Conservation (phyloP, 1,140 invertebrate species). For the Homarus americanus region DNA sequence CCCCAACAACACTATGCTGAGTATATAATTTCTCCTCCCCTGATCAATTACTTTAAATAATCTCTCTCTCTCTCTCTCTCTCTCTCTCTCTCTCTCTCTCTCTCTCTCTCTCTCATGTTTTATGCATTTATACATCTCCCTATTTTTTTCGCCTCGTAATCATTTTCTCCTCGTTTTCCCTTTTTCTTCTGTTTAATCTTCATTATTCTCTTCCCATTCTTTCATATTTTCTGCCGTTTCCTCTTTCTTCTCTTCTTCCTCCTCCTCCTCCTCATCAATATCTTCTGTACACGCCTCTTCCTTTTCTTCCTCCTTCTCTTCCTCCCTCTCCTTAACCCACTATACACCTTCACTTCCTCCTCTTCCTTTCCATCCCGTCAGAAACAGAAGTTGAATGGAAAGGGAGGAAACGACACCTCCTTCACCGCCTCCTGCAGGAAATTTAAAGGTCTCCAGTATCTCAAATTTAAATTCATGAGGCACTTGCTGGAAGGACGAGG, state of each 20-base stretch:
- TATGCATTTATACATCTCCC: background rate
- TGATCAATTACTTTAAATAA: background rate
- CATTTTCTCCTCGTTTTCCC: background rate
- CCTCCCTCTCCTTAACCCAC: background rate
- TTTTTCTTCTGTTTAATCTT: background rate
- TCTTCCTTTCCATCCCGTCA: background rate
- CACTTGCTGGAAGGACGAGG: too few species aligned
- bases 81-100: background rate
- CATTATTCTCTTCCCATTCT: background rate
- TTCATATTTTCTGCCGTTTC: background rate
- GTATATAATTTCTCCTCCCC: background rate
- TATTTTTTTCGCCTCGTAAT: background rate
- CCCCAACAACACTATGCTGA: background rate
- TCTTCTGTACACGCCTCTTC: background rate
- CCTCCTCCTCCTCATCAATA: background rate
- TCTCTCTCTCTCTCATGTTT: background rate
- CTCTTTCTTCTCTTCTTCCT: background rate
- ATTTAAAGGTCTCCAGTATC: background rate
- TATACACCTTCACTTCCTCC: background rate
- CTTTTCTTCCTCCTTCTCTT: background rate
- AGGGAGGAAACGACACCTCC: too few species aligned
- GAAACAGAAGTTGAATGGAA: too few species aligned
- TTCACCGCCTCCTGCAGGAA: background rate
- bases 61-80: conserved; percentile 1
- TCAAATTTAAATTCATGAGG: background rate